These are phyloP conservation scores for Tapirus terrestris DNA, from an alignment of 2,113 vertebrate species.

Conservation along the genomic window DNA sequence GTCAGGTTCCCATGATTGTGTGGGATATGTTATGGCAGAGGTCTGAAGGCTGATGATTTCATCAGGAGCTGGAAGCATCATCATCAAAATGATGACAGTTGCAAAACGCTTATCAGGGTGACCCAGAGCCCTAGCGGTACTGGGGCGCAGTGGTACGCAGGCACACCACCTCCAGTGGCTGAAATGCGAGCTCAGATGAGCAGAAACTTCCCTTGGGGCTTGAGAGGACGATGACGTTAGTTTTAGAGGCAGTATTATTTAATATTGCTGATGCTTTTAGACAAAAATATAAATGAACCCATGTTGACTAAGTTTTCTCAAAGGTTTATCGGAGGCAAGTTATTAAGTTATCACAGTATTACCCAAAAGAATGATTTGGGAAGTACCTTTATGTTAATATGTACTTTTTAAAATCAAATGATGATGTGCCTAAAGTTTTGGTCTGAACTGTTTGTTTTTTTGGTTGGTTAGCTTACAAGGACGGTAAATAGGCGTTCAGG, in stretches of 20 bases:
- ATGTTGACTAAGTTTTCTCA: constrained; percentile 62
- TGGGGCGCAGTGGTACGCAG: neutral
- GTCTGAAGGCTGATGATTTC: constrained; percentile 89
- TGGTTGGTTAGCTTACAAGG: too few relatives aligned
- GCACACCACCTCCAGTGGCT: constrained; percentile 1
- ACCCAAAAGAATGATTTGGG: constrained; percentile 46
- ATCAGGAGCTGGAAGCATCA: constrained; percentile 87
- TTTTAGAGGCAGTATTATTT: neutral
- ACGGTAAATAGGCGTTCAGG: neutral
- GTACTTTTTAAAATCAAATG: constrained; percentile 14
- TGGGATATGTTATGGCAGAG: constrained; percentile 90
- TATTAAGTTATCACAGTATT: constrained; percentile 26
- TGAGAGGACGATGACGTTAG: neutral
- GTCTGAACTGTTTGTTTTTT: neutral
- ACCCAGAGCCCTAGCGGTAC: constrained; percentile 73
- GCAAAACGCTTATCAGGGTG: constrained; percentile 87
- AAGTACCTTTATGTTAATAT: constrained; percentile 62
- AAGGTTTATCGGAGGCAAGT: constrained; percentile 60
- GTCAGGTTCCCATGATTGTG: constrained; percentile 96
- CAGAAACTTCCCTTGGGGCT: neutral
- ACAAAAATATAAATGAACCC: neutral
- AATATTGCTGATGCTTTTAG: constrained; percentile 40
- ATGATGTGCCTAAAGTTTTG: constrained; percentile 44
- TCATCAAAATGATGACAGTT: constrained; percentile 89
- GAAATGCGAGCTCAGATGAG: neutral